Percentiles rank a stretch among this genome's conserved stretches.
Evolutionary conservation across 2,113 vertebrate genomes (phyloP).

Genomic region (Cyanistes caeruleus): DNA sequence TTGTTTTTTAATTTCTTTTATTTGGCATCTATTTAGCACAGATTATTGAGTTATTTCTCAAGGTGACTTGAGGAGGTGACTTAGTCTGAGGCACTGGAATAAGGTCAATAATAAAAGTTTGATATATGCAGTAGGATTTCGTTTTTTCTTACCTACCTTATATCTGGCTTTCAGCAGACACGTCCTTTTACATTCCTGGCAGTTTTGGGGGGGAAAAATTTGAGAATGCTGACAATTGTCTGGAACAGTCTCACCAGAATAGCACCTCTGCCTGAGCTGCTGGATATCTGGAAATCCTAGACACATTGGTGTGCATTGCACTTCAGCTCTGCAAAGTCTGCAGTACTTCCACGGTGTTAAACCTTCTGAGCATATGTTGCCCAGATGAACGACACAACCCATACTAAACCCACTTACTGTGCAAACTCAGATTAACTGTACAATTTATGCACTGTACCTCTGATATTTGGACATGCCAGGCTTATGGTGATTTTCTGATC

Average conservation of each 20-base stretch:
- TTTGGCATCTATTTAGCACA: background rate
- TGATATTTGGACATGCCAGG: background rate
- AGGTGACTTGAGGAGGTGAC: background rate
- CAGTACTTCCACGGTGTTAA: background rate
- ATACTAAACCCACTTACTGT: background rate
- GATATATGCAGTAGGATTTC: background rate
- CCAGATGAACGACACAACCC: conserved; percentile 27
- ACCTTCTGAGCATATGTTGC: conserved; percentile 6
- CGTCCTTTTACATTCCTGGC: background rate
- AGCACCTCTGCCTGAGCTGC: background rate
- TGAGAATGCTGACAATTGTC: conserved; percentile 3
- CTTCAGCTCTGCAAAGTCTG: background rate
- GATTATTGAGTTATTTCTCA: background rate
- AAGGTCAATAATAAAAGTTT: background rate
- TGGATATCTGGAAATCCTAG: conserved; percentile 29
- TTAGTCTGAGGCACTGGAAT: background rate
- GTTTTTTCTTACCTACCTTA: background rate
- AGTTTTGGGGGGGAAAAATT: background rate
- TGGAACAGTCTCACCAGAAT: background rate
- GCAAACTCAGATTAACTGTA: background rate
- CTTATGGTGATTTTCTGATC: background rate
- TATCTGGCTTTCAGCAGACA: background rate
- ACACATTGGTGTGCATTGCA: background rate
- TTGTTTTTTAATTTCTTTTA: background rate
- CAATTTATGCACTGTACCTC: conserved; percentile 6